These are phyloP conservation scores for Okapia johnstoni DNA, from an alignment of 2,113 vertebrate species.

Conservation along the genomic window DNA sequence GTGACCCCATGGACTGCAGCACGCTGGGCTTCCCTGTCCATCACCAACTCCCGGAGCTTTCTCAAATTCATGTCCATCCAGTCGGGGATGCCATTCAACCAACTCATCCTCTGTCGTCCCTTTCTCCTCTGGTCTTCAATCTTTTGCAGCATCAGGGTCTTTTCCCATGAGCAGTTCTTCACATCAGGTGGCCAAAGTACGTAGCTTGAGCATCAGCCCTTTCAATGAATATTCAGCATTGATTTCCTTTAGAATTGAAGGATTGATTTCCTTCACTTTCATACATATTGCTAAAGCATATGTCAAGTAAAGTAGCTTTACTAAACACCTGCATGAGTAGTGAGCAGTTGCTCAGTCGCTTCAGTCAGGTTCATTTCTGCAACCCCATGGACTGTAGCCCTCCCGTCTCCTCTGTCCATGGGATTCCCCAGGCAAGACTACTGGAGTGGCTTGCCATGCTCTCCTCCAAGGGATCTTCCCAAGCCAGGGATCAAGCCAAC, in stretches of 20 bases:
- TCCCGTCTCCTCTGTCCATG: neutral
- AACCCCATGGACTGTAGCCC: neutral
- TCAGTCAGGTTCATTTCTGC: neutral
- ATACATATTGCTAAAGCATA: neutral
- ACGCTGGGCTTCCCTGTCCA: neutral
- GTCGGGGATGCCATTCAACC: neutral
- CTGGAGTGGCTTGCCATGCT: neutral
- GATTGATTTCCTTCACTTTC: neutral
- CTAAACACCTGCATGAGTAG: neutral
- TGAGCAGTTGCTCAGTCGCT: neutral
- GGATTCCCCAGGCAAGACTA: neutral
- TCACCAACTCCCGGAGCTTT: neutral
- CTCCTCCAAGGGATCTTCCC: neutral
- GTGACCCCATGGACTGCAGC: neutral
- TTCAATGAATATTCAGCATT: neutral
- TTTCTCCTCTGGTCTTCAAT: neutral
- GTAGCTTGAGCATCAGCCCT: neutral
- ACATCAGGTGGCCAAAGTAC: neutral
- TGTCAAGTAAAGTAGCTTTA: neutral
- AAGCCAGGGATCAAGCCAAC: neutral
- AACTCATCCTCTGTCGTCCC: neutral
- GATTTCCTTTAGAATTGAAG: neutral
- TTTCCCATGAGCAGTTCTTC: neutral
- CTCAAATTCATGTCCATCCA: neutral
- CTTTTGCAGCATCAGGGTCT: fast-evolving